These are phyloP conservation scores for Todiramphus chloris DNA, from an alignment of 2,113 vertebrate species.

Conservation along the genomic window DNA sequence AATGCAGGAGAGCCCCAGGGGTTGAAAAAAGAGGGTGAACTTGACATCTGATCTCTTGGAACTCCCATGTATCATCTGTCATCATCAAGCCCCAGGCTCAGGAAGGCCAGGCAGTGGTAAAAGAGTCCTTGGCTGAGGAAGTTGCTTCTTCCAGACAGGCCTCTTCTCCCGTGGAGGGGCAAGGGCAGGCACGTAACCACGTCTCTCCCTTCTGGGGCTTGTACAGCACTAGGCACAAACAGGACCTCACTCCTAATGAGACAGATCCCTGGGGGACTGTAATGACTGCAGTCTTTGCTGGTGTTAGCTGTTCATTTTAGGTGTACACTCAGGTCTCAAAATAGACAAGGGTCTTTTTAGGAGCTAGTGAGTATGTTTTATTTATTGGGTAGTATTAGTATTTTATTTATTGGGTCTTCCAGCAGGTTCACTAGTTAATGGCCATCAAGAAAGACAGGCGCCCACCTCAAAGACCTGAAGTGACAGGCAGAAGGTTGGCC, in stretches of 20 bases:
- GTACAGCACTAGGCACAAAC: not conserved
- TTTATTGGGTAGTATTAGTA: not conserved
- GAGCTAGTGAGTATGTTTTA: not conserved
- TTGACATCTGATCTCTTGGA: not conserved
- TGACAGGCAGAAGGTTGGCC: not conserved
- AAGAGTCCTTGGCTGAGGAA: not conserved
- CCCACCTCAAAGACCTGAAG: not conserved
- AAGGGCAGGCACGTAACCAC: not conserved
- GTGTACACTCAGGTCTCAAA: not conserved
- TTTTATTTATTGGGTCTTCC: not conserved
- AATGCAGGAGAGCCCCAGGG: not conserved
- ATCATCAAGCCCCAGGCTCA: not conserved
- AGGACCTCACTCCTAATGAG: not conserved
- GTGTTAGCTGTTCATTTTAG: not conserved
- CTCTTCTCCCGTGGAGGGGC: not conserved
- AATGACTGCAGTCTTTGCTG: not conserved
- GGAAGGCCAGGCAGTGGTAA: not conserved
- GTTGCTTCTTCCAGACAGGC: not conserved
- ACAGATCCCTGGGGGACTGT: not conserved
- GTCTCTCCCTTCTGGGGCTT: not conserved
- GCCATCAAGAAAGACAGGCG: not conserved
- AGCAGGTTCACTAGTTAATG: not conserved
- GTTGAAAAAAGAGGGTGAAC: not conserved
- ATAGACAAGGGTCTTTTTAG: not conserved
- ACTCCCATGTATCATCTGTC: not conserved